Evolutionary conservation across 2,888 invertebrate genomes (phyloP).

Genomic region (Galerucella nymphaeae): DNA sequence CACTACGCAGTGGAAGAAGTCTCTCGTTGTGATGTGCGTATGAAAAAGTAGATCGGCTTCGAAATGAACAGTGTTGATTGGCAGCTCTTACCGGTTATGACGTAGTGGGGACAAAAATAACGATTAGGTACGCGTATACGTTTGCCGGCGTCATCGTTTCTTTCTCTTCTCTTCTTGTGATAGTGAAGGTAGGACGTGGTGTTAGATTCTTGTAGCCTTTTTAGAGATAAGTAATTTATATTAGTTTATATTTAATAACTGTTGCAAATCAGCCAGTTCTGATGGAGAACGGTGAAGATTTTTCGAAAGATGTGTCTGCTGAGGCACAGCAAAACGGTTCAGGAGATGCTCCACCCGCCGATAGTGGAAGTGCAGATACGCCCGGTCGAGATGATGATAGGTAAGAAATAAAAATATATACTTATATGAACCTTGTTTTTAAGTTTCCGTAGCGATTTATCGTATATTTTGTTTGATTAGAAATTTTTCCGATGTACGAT

Average conservation of each 20-base stretch:
- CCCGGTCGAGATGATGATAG: slow-evolving; percentile 85
- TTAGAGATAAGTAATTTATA: slow-evolving; percentile 36
- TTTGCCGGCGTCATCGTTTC: slow-evolving; percentile 40
- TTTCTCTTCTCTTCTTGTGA: slow-evolving; percentile 59
- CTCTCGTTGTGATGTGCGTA: slow-evolving; percentile 29
- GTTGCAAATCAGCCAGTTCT: slow-evolving; percentile 74
- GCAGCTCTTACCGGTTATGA: slow-evolving; percentile 29
- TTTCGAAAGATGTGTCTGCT: slow-evolving; percentile 76
- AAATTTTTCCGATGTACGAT: slow-evolving; percentile 18
- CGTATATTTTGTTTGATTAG: slow-evolving; percentile 11
- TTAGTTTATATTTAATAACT: slow-evolving; percentile 29
- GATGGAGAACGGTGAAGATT: slow-evolving; percentile 84
- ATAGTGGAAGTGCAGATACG: slow-evolving; percentile 80
- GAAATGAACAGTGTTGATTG: slow-evolving; percentile 31
- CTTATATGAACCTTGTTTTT: slow-evolving; percentile 18
- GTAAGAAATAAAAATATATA: slow-evolving; percentile 65
- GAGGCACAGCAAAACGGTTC: slow-evolving; percentile 69
- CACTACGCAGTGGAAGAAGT: neutral
- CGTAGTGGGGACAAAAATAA: slow-evolving; percentile 30
- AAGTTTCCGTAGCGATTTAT: slow-evolving; percentile 29
- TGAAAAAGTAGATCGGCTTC: slow-evolving; percentile 43
- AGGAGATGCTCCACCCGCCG: slow-evolving; percentile 74
- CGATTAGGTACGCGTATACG: slow-evolving; percentile 26
- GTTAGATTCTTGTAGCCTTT: slow-evolving; percentile 39
- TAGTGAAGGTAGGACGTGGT: slow-evolving; percentile 58